Percentiles rank a stretch among this genome's conserved stretches.
Evolutionary conservation across 1,140 invertebrate species (phyloP).

Genomic region (Heliconius himera): DNA sequence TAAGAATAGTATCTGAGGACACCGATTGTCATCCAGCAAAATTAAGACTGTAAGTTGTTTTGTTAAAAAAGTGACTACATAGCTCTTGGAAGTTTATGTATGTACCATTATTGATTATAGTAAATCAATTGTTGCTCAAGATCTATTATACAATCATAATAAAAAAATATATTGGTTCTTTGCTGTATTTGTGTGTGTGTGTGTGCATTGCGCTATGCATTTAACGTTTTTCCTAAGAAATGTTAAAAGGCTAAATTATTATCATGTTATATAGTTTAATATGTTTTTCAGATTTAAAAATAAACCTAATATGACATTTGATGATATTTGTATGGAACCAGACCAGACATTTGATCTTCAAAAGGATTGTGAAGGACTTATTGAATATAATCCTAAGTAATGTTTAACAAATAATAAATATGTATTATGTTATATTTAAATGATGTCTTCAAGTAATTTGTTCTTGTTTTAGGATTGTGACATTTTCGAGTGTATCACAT

Average conservation of each 20-base stretch:
- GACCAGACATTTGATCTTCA: slow-evolving; percentile 97
- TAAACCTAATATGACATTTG: slow-evolving; percentile 95
- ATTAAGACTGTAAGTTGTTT: slow-evolving; percentile 91
- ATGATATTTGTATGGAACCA: slow-evolving; percentile 84
- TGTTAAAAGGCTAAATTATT: not conserved
- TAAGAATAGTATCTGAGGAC: slow-evolving; percentile 94
- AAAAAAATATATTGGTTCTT: too few species aligned
- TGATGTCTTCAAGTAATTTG: not conserved
- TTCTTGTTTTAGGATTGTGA: slow-evolving; percentile 88
- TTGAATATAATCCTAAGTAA: slow-evolving; percentile 96
- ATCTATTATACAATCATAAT: too few species aligned
- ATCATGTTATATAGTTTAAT: not conserved
- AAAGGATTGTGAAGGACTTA: slow-evolving; percentile 87
- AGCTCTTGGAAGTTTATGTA: too few species aligned
- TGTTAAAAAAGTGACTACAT: not conserved
- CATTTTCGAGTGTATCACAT: slow-evolving; percentile 94
- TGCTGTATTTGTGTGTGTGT: too few species aligned
- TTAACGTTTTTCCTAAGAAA: not conserved
- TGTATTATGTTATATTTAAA: slow-evolving; percentile 1
- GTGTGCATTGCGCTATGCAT: not conserved
- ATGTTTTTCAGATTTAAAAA: slow-evolving; percentile 91
- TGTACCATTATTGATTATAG: too few species aligned
- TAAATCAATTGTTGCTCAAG: too few species aligned
- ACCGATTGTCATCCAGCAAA: slow-evolving; percentile 90
- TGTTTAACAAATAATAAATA: not conserved